phyloP scores from a whole-genome alignment of 2,113 vertebrate genomes.

The Bos indicus region DNA sequence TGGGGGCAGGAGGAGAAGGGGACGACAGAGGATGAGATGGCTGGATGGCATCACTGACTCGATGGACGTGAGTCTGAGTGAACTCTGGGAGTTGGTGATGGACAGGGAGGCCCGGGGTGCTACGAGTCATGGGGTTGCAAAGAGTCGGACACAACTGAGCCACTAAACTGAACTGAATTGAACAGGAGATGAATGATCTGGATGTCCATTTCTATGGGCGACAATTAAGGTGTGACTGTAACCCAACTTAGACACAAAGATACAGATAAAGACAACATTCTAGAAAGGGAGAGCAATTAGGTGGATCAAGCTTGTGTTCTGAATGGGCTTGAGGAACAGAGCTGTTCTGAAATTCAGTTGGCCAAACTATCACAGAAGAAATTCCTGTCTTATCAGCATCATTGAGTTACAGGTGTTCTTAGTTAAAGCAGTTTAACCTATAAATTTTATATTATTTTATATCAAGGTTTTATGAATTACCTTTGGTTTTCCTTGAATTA shows the following conservation, averaged over 20 bases:
- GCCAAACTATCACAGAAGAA: background rate
- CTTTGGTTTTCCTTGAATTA: background rate
- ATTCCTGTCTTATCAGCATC: background rate
- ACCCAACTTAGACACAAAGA: background rate
- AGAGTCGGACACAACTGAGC: no score
- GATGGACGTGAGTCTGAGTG: no score
- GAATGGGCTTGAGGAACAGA: background rate
- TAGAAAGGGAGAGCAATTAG: background rate
- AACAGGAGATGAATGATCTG: background rate
- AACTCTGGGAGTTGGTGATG: no score
- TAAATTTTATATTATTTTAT: background rate
- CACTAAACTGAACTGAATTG: no score
- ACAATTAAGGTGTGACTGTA: background rate
- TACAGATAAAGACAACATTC: background rate
- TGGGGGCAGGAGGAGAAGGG: no score
- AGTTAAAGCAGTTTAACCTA: background rate
- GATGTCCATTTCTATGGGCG: background rate
- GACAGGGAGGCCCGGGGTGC: no score
- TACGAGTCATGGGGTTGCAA: no score
- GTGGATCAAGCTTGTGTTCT: background rate
- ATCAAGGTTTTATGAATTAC: background rate
- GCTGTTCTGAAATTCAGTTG: background rate
- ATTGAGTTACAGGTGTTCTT: background rate
- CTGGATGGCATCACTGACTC: no score
- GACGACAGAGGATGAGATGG: no score